Evolutionary conservation across 2,797 vertebrate genomes (phyloP).

Genomic region (Cryptoprocta ferox): DNA sequence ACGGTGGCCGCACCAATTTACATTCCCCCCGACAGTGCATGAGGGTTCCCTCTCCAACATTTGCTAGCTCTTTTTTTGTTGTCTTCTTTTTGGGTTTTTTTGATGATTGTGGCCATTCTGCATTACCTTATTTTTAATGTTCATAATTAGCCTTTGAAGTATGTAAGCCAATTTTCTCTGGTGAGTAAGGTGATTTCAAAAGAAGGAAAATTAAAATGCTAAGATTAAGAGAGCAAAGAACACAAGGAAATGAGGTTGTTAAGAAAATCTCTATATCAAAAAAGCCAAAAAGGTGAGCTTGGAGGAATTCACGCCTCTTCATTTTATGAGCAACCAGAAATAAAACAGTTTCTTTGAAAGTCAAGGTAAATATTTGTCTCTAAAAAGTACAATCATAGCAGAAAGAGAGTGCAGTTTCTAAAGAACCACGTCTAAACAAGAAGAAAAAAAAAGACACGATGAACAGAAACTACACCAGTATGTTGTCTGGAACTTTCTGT

Average conservation of each 20-base stretch:
- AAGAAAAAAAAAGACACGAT: neutral
- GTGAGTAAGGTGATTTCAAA: conserved; percentile 33
- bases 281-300: neutral
- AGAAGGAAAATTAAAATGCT: conserved; percentile 35
- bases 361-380: neutral
- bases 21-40: neutral
- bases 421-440: neutral
- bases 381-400: neutral
- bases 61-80: neutral
- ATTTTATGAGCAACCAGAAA: neutral
- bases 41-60: neutral
- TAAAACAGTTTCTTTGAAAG: neutral
- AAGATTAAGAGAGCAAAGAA: conserved; percentile 21
- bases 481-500: conserved; percentile 69
- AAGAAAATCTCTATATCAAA: neutral
- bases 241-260: neutral
- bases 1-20: neutral
- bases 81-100: neutral
- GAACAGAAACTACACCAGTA: neutral
- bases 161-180: neutral
- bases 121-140: neutral
- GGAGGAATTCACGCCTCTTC: neutral
- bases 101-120: neutral
- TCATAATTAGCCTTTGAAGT: neutral
- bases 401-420: neutral